phyloP scores from a whole-genome alignment of 1,140 invertebrate genomes.

The Panagrolaimus sp. region DNA sequence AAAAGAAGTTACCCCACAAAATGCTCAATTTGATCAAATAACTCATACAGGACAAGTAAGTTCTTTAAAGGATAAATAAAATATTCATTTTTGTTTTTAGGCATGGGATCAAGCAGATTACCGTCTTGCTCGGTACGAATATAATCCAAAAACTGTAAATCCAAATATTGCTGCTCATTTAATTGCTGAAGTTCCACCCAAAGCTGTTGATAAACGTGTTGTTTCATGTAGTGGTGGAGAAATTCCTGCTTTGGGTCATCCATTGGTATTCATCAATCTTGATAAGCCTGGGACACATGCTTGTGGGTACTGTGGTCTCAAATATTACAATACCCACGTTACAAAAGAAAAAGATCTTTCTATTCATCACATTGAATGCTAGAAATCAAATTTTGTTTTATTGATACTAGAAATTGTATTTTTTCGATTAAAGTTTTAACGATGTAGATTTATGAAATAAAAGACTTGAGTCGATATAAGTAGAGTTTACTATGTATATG shows the following conservation, averaged over 20 bases:
- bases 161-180: constrained; percentile 81
- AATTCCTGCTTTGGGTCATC: constrained; percentile 79
- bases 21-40: constrained; percentile 60
- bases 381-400: no score
- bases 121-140: constrained; percentile 74
- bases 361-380: constrained; percentile 35
- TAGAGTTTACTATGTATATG: no score
- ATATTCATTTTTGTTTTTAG: constrained; percentile 62
- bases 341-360: constrained; percentile 48
- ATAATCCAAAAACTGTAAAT: constrained; percentile 72
- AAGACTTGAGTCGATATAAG: no score
- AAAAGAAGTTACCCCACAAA: constrained; percentile 32
- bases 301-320: constrained; percentile 89
- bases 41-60: constrained; percentile 69
- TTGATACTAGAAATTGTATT: no score
- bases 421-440: no score
- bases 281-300: constrained; percentile 85
- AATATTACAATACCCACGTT: constrained; percentile 69
- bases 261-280: constrained; percentile 94
- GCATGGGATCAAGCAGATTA: constrained; percentile 77
- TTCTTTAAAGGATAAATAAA: constrained; percentile 20
- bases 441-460: no score
- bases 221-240: constrained; percentile 89
- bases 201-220: constrained; percentile 70
- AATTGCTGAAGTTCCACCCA: constrained; percentile 78